Conservation (phyloP, 1,140 invertebrate genomes). For the Colletes gigas region DNA sequence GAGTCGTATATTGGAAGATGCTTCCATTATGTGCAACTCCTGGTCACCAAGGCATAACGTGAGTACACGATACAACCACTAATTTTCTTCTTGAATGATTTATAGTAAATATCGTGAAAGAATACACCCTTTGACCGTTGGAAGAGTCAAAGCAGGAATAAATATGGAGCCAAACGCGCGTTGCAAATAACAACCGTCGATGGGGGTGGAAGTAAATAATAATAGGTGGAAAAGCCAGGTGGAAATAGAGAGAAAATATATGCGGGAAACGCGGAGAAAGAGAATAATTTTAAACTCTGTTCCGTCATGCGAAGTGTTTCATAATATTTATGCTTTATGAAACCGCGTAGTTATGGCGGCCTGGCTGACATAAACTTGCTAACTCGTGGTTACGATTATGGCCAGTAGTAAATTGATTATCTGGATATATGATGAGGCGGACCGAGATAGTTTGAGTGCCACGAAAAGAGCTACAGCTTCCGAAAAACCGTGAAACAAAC, state of each 20-base stretch:
- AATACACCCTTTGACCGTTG: too few relatives aligned
- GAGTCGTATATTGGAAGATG: conserved; percentile 93
- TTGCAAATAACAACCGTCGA: not conserved
- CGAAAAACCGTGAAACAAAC: conserved; percentile 65
- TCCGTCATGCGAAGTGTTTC: conserved; percentile 51
- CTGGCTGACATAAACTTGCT: conserved; percentile 72
- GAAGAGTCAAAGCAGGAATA: too few relatives aligned
- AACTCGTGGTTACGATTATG: conserved; percentile 80
- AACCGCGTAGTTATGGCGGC: conserved; percentile 65
- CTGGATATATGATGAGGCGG: conserved; percentile 74
- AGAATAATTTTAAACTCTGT: conserved; percentile 34
- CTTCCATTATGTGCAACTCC: conserved; percentile 93
- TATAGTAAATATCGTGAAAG: too few relatives aligned
- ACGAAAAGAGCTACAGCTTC: conserved; percentile 74
- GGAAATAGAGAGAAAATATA: not conserved
- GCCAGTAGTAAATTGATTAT: conserved; percentile 78
- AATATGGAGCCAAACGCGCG: too few relatives aligned
- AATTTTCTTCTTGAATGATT: too few relatives aligned
- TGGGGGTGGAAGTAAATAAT: not conserved
- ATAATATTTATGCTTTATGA: conserved; percentile 72
- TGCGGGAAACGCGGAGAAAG: not conserved
- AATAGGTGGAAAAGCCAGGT: not conserved
- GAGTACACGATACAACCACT: conserved; percentile 79
- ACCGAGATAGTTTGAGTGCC: conserved; percentile 63
- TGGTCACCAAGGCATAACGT: conserved; percentile 94